Conservation (phyloP, 2,797 vertebrate species). For the Pelodytes ibericus region DNA sequence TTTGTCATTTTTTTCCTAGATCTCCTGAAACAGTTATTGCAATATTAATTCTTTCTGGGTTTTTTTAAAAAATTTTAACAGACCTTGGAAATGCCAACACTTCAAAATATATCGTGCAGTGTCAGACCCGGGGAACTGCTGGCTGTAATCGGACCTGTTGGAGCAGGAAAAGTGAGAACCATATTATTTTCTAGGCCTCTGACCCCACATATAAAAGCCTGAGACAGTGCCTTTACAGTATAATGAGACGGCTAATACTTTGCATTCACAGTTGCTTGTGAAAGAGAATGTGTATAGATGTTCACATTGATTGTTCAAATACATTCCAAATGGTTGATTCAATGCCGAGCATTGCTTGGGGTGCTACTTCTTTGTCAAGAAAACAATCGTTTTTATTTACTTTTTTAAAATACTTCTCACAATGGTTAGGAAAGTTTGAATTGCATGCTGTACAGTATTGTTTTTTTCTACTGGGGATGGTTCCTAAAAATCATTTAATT, state of each 20-base stretch:
- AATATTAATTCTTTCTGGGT: too few species aligned
- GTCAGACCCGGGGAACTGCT: conserved; percentile 83
- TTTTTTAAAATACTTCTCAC: background rate
- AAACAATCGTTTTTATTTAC: conserved; percentile 12
- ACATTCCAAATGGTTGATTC: conserved; percentile 39
- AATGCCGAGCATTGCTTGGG: conserved; percentile 24
- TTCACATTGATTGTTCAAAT: conserved; percentile 40
- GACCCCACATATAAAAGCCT: background rate
- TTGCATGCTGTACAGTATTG: conserved; percentile 10
- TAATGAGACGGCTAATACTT: conserved; percentile 47
- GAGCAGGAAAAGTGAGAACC: conserved; percentile 86
- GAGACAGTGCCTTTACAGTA: conserved; percentile 12
- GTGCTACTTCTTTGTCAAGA: conserved; percentile 45
- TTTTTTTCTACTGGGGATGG: conserved; percentile 15
- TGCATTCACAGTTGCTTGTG: background rate
- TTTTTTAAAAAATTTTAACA: too few species aligned
- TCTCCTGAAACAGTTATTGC: too few species aligned
- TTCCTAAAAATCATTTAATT: too few species aligned
- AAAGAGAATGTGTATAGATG: conserved; percentile 20
- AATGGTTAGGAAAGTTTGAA: background rate
- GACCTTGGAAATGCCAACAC: conserved; percentile 80
- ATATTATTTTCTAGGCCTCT: too few species aligned
- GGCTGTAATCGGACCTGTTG: conserved; percentile 91
- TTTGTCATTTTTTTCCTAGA: too few species aligned
- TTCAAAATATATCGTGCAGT: conserved; percentile 82